Percentiles rank a stretch among this genome's conserved stretches.
phyloP scores from a whole-genome alignment of 2,797 vertebrate species.

The Okamejei kenojei region DNA sequence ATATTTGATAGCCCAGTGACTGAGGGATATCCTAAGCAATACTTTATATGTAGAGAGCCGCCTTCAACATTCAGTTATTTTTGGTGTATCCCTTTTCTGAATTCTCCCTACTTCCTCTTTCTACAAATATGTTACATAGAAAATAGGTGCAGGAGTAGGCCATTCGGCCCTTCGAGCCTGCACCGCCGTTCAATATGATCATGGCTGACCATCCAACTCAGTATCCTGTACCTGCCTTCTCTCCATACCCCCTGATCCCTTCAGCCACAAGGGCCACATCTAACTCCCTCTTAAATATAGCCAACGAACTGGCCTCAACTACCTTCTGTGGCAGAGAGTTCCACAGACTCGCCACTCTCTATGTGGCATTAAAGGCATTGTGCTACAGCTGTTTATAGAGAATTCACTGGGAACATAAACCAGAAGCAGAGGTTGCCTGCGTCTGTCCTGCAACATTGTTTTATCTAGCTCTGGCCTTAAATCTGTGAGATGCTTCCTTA shows the following conservation, averaged over 20 bases:
- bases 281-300: too few species aligned
- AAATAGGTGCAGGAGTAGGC: too few species aligned
- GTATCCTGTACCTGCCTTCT: too few species aligned
- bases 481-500: neutral
- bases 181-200: too few species aligned
- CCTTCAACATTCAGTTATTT: neutral
- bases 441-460: neutral
- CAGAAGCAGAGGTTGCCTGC: neutral
- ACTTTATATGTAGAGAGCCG: neutral
- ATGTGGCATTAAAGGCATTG: neutral
- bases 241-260: too few species aligned
- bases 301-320: too few species aligned
- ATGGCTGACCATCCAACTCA: too few species aligned
- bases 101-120: neutral
- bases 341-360: too few species aligned
- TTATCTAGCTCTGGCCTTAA: neutral
- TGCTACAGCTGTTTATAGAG: neutral
- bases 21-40: neutral
- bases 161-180: too few species aligned
- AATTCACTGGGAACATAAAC: neutral
- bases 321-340: too few species aligned
- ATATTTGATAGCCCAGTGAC: neutral
- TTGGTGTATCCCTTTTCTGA: neutral
- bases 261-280: too few species aligned
- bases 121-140: too few species aligned